Conservation (phyloP, 2,888 invertebrate species). For the Chesias legatella region DNA sequence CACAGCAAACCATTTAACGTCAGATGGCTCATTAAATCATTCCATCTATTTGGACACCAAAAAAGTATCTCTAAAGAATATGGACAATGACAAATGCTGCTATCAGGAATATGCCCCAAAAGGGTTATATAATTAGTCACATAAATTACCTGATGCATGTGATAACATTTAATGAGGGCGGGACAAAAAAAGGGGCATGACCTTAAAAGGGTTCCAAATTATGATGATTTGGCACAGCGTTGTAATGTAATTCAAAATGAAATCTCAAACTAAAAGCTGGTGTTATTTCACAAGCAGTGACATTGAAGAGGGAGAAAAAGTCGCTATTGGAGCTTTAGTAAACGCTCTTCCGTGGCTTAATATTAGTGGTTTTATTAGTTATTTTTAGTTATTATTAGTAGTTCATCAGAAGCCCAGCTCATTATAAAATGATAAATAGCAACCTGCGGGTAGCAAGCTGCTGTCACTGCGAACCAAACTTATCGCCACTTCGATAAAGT, state of each 20-base stretch:
- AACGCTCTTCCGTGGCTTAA: too few relatives aligned
- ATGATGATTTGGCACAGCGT: slow-evolving; percentile 7
- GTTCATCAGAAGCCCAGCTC: too few relatives aligned
- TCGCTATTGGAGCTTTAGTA: too few relatives aligned
- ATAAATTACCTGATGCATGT: slow-evolving; percentile 25
- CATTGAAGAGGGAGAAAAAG: not conserved
- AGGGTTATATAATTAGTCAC: slow-evolving; percentile 16
- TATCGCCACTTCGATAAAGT: too few relatives aligned
- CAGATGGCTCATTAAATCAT: too few relatives aligned
- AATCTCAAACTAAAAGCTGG: not conserved
- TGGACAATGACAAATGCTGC: not conserved
- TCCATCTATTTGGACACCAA: too few relatives aligned
- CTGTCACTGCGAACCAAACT: too few relatives aligned
- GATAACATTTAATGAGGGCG: slow-evolving; percentile 24
- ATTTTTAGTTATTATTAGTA: too few relatives aligned
- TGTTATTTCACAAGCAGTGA: not conserved
- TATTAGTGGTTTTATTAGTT: too few relatives aligned
- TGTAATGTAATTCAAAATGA: slow-evolving; percentile 3
- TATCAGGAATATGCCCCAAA: slow-evolving; percentile 7
- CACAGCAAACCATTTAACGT: too few relatives aligned
- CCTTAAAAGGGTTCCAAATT: slow-evolving; percentile 8
- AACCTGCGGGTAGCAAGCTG: too few relatives aligned
- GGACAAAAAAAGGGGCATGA: slow-evolving; percentile 19
- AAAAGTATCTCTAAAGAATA: not conserved
- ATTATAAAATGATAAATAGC: too few relatives aligned